phyloP scores from a whole-genome alignment of 1,140 invertebrate species.

The Proctacanthus coquilletti region DNA sequence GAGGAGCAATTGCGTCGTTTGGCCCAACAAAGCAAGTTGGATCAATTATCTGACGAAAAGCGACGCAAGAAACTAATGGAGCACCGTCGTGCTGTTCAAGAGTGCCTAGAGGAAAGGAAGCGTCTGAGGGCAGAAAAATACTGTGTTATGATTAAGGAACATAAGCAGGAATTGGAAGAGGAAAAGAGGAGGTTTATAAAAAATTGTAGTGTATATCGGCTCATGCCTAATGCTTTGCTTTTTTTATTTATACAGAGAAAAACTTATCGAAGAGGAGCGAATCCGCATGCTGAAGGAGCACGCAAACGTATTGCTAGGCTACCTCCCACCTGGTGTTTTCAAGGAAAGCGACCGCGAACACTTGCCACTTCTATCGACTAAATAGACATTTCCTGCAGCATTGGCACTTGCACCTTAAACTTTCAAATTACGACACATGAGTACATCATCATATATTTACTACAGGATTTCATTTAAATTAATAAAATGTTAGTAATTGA shows the following conservation, averaged over 20 bases:
- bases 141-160: conserved; percentile 5
- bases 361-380: conserved; percentile 4
- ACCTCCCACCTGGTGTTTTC: conserved; percentile 9
- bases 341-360: conserved; percentile 5
- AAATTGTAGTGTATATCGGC: background rate
- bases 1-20: conserved; percentile 7
- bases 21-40: conserved; percentile 10
- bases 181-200: conserved; percentile 4
- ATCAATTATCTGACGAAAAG: conserved; percentile 9
- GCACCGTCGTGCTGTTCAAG: conserved; percentile 7
- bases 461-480: too few relatives aligned
- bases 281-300: conserved; percentile 7
- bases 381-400: too few relatives aligned
- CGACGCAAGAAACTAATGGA: conserved; percentile 8
- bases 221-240: background rate
- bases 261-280: conserved; percentile 10
- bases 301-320: conserved; percentile 8
- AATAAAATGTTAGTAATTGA: too few relatives aligned
- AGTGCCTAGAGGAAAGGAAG: conserved; percentile 7
- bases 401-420: too few relatives aligned
- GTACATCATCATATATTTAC: too few relatives aligned
- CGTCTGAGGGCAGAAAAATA: conserved; percentile 4
- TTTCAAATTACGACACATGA: too few relatives aligned
- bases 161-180: conserved; percentile 3
- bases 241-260: conserved; percentile 5